Percentiles rank a stretch among this genome's conserved stretches.
These are phyloP conservation scores for Lottia scabra DNA, from an alignment of 2,888 invertebrate genomes.

Conservation along the genomic window DNA sequence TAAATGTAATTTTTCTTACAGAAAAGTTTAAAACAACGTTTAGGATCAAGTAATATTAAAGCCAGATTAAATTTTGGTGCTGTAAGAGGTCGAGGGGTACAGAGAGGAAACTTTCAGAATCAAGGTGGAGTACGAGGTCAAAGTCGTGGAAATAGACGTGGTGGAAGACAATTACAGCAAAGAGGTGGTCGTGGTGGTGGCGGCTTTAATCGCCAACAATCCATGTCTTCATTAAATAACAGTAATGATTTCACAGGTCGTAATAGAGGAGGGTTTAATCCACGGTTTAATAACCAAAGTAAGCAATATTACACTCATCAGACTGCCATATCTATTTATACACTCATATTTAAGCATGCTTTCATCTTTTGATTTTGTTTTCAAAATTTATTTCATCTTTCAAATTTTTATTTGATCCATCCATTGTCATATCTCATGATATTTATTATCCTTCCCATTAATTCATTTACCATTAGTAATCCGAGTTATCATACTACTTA, in stretches of 20 bases:
- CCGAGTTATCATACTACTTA: too few relatives aligned
- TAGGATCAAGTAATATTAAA: conserved; percentile 51
- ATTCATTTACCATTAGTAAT: too few relatives aligned
- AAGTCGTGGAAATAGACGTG: conserved; percentile 18
- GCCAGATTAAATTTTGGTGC: conserved; percentile 52
- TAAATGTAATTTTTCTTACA: too few relatives aligned
- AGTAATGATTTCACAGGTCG: conserved; percentile 1
- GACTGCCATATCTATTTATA: not conserved
- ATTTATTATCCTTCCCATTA: too few relatives aligned
- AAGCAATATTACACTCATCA: conserved; percentile 1
- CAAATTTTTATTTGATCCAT: too few relatives aligned
- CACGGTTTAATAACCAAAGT: conserved; percentile 1
- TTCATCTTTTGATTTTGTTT: too few relatives aligned
- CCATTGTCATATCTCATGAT: too few relatives aligned
- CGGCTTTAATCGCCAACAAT: conserved; percentile 10
- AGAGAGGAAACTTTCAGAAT: conserved; percentile 31
- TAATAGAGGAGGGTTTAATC: not conserved
- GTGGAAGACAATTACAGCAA: conserved; percentile 13
- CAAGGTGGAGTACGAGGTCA: conserved; percentile 27
- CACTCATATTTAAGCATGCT: too few relatives aligned
- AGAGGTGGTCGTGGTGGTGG: conserved; percentile 21
- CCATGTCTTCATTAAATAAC: not conserved
- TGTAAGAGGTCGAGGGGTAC: conserved; percentile 38
- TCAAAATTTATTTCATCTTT: too few relatives aligned
- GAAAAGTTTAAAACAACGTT: conserved; percentile 40